Conservation (phyloP, 2,888 invertebrate genomes). For the Lucinisca nassula region DNA sequence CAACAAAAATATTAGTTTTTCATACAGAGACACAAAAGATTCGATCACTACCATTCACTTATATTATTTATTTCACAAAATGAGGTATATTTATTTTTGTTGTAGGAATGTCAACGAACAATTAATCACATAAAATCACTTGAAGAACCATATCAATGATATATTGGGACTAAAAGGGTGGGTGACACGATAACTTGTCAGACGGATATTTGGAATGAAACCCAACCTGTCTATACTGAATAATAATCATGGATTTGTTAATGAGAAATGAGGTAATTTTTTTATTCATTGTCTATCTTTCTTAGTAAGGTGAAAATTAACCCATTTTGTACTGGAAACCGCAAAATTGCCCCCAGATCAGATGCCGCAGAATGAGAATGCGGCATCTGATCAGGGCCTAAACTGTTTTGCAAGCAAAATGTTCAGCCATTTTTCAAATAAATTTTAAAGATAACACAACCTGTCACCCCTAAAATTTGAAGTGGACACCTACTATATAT, state of each 20-base stretch:
- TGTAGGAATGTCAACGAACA: background rate
- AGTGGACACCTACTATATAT: too few relatives aligned
- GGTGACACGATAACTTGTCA: constrained; percentile 2
- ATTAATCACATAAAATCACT: background rate
- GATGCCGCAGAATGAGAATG: too few relatives aligned
- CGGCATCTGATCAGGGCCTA: too few relatives aligned
- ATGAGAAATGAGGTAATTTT: background rate
- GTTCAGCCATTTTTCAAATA: too few relatives aligned
- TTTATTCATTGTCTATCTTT: too few relatives aligned
- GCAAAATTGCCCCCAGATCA: too few relatives aligned
- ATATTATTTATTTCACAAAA: background rate
- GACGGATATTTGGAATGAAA: background rate
- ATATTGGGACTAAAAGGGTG: background rate
- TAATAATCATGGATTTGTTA: background rate
- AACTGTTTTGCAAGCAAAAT: too few relatives aligned
- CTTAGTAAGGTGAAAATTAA: too few relatives aligned
- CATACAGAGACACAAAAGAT: background rate
- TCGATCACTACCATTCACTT: background rate
- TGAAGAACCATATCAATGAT: background rate
- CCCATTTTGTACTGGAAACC: too few relatives aligned
- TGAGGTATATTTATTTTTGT: background rate
- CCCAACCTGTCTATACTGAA: background rate
- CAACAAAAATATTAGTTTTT: background rate
- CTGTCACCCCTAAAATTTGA: too few relatives aligned
- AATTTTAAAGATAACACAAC: too few relatives aligned